These are phyloP conservation scores for Torymus tubicola DNA, from an alignment of 2,888 invertebrate genomes.

Conservation along the genomic window DNA sequence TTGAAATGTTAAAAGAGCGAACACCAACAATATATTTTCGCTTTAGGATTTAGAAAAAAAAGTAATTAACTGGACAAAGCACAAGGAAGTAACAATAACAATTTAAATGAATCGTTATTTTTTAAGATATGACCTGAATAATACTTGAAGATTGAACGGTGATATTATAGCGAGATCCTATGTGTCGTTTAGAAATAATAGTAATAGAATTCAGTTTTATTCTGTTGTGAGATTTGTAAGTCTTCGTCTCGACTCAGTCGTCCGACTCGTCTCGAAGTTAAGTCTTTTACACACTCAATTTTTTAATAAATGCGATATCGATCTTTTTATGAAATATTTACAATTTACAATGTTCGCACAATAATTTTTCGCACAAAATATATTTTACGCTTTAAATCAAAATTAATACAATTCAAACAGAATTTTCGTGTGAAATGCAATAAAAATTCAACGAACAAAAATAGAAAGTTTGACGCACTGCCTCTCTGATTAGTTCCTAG, in stretches of 20 bases:
- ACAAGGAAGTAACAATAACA: constrained; percentile 38
- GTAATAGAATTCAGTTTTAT: constrained; percentile 53
- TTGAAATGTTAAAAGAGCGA: constrained; percentile 21
- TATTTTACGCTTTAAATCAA: neutral
- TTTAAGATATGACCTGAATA: constrained; percentile 10
- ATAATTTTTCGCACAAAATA: constrained; percentile 27
- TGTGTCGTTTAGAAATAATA: constrained; percentile 45
- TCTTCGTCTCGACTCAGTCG: constrained; percentile 34
- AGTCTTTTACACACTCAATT: constrained; percentile 34
- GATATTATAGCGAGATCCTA: constrained; percentile 53
- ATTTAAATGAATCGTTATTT: constrained; percentile 45
- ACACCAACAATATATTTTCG: constrained; percentile 26
- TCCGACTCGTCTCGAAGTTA: constrained; percentile 50
- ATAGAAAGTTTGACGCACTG: constrained; percentile 42
- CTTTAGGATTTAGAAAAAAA: constrained; percentile 19
- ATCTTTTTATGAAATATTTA: too few relatives aligned
- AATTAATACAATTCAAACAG: too few relatives aligned
- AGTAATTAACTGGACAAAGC: constrained; percentile 25
- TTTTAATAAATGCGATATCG: too few relatives aligned
- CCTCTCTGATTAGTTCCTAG: constrained; percentile 72
- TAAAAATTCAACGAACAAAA: constrained; percentile 19
- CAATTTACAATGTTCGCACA: constrained; percentile 3
- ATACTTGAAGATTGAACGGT: constrained; percentile 44
- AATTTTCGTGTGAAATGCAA: too few relatives aligned
- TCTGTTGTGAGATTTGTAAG: constrained; percentile 53